Percentiles rank a stretch among this genome's conserved stretches.
These are phyloP conservation scores for Nesogale talazaci DNA, from an alignment of 2,113 vertebrate genomes.

Conservation along the genomic window DNA sequence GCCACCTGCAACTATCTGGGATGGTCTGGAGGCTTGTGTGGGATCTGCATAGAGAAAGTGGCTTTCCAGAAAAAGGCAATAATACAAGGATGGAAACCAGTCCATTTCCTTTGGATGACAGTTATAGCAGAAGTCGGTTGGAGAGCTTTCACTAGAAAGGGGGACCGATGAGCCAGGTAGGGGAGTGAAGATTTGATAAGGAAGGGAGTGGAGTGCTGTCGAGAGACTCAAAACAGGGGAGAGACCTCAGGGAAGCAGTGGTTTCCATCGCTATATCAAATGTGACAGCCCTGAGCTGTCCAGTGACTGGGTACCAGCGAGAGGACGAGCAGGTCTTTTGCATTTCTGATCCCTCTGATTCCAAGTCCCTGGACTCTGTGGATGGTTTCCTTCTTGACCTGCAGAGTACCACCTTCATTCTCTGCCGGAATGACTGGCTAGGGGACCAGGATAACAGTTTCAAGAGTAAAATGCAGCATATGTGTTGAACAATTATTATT, in stretches of 20 bases:
- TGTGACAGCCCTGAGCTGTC: background rate
- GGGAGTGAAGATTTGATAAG: background rate
- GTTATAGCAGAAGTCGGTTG: background rate
- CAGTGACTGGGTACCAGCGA: fast-evolving
- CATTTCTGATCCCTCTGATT: background rate
- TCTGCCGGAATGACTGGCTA: background rate
- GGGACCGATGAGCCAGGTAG: background rate
- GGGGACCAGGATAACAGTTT: background rate
- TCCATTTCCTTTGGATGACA: too few species aligned
- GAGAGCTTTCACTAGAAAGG: background rate
- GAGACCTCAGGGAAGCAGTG: background rate
- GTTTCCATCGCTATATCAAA: background rate
- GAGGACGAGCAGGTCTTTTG: background rate
- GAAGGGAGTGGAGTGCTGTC: background rate
- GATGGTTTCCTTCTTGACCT: background rate
- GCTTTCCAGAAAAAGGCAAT: background rate
- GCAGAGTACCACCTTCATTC: background rate
- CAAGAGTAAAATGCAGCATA: background rate
- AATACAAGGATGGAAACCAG: background rate
- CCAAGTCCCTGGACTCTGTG: background rate
- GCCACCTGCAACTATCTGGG: background rate
- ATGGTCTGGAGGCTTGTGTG: background rate
- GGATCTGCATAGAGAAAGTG: background rate
- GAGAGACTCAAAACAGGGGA: background rate
- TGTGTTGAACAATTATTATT: background rate